These are phyloP conservation scores for Bibio marci DNA, from an alignment of 2,888 invertebrate genomes.

Conservation along the genomic window DNA sequence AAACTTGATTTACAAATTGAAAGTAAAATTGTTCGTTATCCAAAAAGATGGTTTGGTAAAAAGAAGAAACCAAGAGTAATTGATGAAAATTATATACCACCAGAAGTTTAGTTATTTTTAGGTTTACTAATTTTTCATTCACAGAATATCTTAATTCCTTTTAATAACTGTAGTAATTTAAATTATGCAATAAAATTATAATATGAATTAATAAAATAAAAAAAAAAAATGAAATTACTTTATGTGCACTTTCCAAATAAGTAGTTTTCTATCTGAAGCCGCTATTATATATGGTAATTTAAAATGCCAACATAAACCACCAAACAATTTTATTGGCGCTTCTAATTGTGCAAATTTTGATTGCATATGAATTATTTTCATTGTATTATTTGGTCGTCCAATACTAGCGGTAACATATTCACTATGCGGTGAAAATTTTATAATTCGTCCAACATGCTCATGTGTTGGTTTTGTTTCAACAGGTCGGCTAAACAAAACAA, in stretches of 20 bases:
- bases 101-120: no score
- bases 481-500: constrained; percentile 34
- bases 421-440: constrained; percentile 43
- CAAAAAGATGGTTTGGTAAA: constrained; percentile 30
- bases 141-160: no score
- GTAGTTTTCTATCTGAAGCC: constrained; percentile 39
- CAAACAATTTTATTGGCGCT: constrained; percentile 34
- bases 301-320: constrained; percentile 45
- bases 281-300: constrained; percentile 40
- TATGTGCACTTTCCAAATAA: constrained; percentile 36
- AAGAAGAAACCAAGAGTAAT: constrained; percentile 31
- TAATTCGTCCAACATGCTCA: constrained; percentile 40
- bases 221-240: no score
- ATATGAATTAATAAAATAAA: no score
- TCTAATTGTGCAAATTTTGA: constrained; percentile 37
- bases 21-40: constrained; percentile 31
- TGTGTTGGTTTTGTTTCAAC: constrained; percentile 40
- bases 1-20: constrained; percentile 54
- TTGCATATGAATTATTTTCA: constrained; percentile 44
- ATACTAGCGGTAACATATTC: constrained; percentile 46
- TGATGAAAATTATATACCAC: constrained; percentile 53
- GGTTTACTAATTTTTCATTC: no score
- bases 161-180: no score
- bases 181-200: no score
- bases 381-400: constrained; percentile 43